Conservation (phyloP, 2,797 vertebrate species). For the Pempheris klunzingeri region DNA sequence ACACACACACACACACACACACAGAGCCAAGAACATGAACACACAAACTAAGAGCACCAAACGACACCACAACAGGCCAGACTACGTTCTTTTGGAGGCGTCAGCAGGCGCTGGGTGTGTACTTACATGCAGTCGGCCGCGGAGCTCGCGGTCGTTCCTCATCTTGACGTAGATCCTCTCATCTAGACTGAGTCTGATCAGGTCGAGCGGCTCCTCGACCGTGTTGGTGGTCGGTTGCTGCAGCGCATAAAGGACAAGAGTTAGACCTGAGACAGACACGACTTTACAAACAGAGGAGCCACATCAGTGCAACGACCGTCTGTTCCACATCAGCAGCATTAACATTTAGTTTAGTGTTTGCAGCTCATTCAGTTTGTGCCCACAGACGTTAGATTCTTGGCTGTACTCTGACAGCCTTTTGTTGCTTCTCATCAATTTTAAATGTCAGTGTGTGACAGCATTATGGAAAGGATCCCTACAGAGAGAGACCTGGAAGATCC, state of each 20-base stretch:
- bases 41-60: background rate
- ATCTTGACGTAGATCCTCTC: constrained; percentile 99
- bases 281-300: background rate
- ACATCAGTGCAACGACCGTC: background rate
- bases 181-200: constrained; percentile 97
- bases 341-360: background rate
- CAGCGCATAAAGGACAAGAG: background rate
- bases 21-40: background rate
- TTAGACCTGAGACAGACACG: background rate
- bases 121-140: constrained; percentile 93
- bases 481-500: no score
- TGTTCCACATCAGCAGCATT: background rate
- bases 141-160: constrained; percentile 97
- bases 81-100: no score
- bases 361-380: background rate
- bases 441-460: no score
- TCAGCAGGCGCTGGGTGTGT: background rate
- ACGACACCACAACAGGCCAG: no score
- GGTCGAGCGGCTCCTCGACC: constrained; percentile 96
- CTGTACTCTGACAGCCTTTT: background rate
- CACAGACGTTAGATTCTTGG: no score
- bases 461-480: no score
- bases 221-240: constrained; percentile 96
- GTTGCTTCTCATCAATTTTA: background rate
- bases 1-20: background rate